Conservation (phyloP, 2,113 vertebrate genomes). For the Irena cyanogastra region DNA sequence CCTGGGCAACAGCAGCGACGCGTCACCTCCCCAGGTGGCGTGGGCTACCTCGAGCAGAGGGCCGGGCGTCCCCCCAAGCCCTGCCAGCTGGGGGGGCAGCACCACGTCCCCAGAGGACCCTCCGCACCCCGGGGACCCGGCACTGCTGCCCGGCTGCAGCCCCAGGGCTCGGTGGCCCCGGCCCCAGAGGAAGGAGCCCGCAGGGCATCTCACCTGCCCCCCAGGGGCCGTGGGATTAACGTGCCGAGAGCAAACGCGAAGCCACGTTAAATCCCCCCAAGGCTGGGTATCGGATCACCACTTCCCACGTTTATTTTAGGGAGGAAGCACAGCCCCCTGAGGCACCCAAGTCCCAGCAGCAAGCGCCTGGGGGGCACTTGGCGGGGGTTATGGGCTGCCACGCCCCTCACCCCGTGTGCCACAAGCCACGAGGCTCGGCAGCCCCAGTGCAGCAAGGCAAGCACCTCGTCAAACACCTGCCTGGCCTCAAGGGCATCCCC, state of each 20-base stretch:
- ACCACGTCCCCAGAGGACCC: accelerated
- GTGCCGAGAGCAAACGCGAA: background rate
- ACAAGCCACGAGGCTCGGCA: background rate
- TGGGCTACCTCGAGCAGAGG: accelerated
- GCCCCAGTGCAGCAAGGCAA: background rate
- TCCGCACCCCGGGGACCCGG: too few relatives aligned
- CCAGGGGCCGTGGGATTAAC: background rate
- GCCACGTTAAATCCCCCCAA: background rate
- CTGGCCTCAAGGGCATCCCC: background rate
- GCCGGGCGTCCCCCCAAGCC: accelerated
- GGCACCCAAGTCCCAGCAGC: background rate
- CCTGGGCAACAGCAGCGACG: accelerated
- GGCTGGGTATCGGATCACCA: background rate
- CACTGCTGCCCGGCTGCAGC: accelerated
- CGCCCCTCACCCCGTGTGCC: accelerated
- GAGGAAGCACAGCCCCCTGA: background rate
- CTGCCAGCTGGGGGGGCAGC: accelerated
- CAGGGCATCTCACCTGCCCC: accelerated
- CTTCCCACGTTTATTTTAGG: slow-evolving; percentile 53
- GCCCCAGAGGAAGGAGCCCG: accelerated
- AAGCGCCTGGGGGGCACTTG: background rate
- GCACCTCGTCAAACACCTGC: accelerated
- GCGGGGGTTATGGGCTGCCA: background rate
- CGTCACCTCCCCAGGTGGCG: accelerated
- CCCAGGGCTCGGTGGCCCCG: accelerated